These are phyloP conservation scores for Willowsia nigromaculata DNA, from an alignment of 2,888 invertebrate species.

Conservation along the genomic window DNA sequence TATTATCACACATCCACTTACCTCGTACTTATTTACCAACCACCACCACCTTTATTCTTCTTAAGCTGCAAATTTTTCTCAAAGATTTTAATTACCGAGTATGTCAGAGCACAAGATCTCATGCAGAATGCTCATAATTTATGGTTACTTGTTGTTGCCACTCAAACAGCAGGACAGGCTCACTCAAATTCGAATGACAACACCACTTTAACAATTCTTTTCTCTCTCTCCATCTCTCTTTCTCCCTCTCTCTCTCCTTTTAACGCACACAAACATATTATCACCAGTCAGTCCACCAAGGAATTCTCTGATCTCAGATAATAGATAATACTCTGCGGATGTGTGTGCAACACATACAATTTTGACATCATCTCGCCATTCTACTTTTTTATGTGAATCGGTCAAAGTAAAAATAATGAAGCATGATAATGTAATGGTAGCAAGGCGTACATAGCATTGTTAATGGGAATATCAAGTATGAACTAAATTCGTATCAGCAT, in stretches of 20 bases:
- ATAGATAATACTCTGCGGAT: constrained; percentile 35
- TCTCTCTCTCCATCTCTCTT: constrained; percentile 33
- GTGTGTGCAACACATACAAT: constrained; percentile 40
- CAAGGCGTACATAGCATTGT: neutral
- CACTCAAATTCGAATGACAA: constrained; percentile 72
- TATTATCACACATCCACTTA: neutral
- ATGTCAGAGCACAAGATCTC: constrained; percentile 74
- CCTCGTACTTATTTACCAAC: constrained; percentile 1
- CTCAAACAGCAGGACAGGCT: constrained; percentile 77
- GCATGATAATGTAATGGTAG: constrained; percentile 4
- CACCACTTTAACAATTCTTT: constrained; percentile 63
- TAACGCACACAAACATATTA: constrained; percentile 13
- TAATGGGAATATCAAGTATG: neutral
- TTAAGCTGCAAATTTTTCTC: constrained; percentile 72
- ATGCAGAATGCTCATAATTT: constrained; percentile 77
- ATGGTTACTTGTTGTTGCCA: constrained; percentile 77
- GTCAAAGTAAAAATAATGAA: constrained; percentile 28
- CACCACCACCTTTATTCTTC: constrained; percentile 32
- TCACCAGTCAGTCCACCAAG: neutral
- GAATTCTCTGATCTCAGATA: constrained; percentile 14
- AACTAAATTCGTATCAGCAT: neutral
- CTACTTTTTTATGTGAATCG: constrained; percentile 48
- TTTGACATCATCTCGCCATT: constrained; percentile 50
- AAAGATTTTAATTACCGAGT: constrained; percentile 77
- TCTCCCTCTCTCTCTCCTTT: constrained; percentile 28